A percentile compares a stretch with the other conserved stretches of the same genome.
phyloP scores from a whole-genome alignment of 2,113 vertebrate species.

The Phyllostomus discolor region DNA sequence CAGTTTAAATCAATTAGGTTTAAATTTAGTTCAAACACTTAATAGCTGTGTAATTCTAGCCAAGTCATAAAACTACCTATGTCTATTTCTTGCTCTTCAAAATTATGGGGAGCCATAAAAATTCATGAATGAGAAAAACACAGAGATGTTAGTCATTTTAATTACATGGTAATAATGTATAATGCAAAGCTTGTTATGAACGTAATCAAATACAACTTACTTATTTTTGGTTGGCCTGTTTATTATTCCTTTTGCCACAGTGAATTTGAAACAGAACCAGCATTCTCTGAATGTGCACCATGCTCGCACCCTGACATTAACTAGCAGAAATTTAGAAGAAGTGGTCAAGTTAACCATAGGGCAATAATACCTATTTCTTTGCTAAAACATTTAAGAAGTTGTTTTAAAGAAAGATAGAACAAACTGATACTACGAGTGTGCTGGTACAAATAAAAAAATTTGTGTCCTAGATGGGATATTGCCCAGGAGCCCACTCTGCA shows the following conservation, averaged over 20 bases:
- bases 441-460: background rate
- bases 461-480: background rate
- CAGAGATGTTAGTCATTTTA: background rate
- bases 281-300: background rate
- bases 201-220: background rate
- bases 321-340: background rate
- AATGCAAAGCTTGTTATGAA: background rate
- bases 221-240: background rate
- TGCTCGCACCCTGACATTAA: background rate
- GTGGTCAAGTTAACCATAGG: background rate
- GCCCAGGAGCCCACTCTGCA: background rate
- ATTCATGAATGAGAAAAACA: background rate
- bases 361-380: background rate
- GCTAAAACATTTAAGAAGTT: background rate
- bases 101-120: background rate
- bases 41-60: background rate
- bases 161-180: background rate
- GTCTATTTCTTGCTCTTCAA: background rate
- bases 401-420: conserved; percentile 35
- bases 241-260: background rate
- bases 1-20: background rate
- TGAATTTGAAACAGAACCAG: background rate
- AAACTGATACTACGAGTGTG: background rate
- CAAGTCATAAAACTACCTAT: background rate
- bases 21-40: background rate